Evolutionary conservation across 2,797 vertebrate species (phyloP).

Genomic region (Microhierax caerulescens): DNA sequence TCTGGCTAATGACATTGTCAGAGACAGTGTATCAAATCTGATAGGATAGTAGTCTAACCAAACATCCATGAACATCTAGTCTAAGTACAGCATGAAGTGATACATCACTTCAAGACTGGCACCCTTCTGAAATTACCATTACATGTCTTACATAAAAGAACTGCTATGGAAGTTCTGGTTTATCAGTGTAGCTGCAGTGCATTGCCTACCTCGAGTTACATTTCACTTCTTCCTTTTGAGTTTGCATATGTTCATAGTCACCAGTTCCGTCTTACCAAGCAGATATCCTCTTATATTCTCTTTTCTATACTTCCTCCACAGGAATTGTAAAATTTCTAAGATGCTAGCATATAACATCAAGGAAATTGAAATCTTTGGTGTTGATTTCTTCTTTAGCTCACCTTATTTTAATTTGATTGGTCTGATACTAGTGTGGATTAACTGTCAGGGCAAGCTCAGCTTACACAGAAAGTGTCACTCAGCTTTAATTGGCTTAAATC

Average conservation of each 20-base stretch:
- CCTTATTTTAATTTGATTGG: background rate
- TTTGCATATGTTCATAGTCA: background rate
- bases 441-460: background rate
- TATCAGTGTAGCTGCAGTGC: background rate
- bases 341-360: background rate
- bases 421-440: background rate
- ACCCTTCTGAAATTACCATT: background rate
- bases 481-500: background rate
- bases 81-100: background rate
- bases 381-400: constrained; percentile 6
- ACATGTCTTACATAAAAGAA: background rate
- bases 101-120: background rate
- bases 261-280: background rate
- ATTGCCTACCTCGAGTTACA: background rate
- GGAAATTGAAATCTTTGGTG: background rate
- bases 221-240: background rate
- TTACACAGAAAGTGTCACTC: background rate
- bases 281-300: background rate
- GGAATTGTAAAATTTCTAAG: background rate
- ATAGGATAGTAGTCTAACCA: background rate
- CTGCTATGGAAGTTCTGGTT: background rate
- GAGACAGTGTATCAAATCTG: background rate
- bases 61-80: background rate
- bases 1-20: background rate
- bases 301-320: background rate